phyloP scores from a whole-genome alignment of 2,797 vertebrate species.

The Neopelma chrysocephalum region DNA sequence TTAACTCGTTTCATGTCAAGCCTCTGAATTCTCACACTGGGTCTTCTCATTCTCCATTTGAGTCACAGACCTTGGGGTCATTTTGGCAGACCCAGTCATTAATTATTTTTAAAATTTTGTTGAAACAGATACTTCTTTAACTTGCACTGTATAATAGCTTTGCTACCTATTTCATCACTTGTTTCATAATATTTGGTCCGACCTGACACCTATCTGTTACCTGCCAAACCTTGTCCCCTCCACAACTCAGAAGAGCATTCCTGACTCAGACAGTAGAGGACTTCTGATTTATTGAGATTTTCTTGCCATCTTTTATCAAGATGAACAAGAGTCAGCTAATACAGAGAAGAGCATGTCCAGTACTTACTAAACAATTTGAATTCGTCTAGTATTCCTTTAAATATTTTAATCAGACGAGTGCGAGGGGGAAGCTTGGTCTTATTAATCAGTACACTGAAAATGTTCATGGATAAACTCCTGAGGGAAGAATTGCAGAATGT shows the following conservation, averaged over 20 bases:
- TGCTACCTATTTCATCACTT: background rate
- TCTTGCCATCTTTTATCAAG: background rate
- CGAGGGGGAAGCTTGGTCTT: slow-evolving; percentile 11
- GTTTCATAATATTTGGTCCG: background rate
- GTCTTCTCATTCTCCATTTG: background rate
- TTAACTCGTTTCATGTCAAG: background rate
- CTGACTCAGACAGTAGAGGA: background rate
- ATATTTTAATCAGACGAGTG: background rate
- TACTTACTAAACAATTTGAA: background rate
- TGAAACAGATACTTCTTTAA: background rate
- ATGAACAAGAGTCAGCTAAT: background rate
- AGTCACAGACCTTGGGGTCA: background rate
- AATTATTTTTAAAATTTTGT: background rate
- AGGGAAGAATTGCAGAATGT: background rate
- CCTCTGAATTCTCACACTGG: background rate
- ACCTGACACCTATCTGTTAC: background rate
- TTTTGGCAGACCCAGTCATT: background rate
- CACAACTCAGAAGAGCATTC: background rate
- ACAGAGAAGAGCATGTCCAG: background rate
- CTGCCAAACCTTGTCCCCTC: background rate
- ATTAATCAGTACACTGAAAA: slow-evolving; percentile 14
- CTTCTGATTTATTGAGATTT: background rate
- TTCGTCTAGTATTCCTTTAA: slow-evolving; percentile 44
- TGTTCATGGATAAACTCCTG: slow-evolving; percentile 18
- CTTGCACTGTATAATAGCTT: background rate